Evolutionary conservation across 1,140 invertebrate genomes (phyloP).

Genomic region (Paraescarpia echinospica): DNA sequence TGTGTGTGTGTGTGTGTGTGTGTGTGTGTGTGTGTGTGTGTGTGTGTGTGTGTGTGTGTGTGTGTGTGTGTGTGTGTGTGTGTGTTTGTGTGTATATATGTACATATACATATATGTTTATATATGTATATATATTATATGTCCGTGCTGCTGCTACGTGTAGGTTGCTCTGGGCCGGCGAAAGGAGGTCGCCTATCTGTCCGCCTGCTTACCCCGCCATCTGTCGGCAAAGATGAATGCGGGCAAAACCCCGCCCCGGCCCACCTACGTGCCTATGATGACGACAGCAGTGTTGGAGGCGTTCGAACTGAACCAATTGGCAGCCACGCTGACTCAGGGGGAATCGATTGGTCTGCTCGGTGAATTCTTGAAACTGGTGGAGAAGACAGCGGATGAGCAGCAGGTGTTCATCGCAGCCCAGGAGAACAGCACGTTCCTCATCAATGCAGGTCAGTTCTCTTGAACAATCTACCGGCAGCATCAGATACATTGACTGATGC

Average conservation of each 20-base stretch:
- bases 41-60: too few species aligned
- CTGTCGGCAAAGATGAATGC: not conserved
- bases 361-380: not conserved
- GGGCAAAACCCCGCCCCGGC: too few species aligned
- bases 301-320: not conserved
- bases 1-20: too few species aligned
- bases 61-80: too few species aligned
- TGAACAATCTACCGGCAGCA: too few species aligned
- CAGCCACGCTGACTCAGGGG: not conserved
- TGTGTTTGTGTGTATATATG: not conserved
- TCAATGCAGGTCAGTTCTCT: not conserved
- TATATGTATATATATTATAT: constrained; percentile 3
- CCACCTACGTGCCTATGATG: not conserved
- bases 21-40: too few species aligned
- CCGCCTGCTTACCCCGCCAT: not conserved
- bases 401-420: not conserved
- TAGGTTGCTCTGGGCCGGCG: not conserved
- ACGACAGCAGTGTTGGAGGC: not conserved
- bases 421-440: not conserved
- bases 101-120: not conserved
- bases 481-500: too few species aligned
- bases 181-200: not conserved
- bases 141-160: not conserved
- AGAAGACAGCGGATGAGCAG: not conserved
- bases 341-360: not conserved